Evolutionary conservation across 64 coral and sea anemone genomes (phyloP), one percentile per base, ranked within the genome.

Genomic region (Stichodactyla helianthus): DNA sequence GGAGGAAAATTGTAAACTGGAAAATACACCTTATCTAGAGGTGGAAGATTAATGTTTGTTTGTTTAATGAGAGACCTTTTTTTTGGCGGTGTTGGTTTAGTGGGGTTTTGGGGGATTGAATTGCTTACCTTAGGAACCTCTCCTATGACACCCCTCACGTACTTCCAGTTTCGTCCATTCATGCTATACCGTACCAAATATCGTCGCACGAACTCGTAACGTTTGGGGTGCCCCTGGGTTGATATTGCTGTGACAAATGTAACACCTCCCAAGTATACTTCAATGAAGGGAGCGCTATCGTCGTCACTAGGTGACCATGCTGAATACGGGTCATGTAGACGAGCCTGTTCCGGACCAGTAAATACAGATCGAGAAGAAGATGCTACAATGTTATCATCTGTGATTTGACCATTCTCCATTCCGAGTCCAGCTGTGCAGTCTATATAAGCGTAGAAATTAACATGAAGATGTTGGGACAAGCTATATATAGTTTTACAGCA

Each of bases 161-260:
- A 26, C 16, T 19, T 14, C 52, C 87, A 92, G 0, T 13, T 50
- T 51, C 77, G 62, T 31, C 91, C 86, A 31, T 92, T 79, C 54
- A 65, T 76, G 56, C 91, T 92, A 52, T 88, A 92, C 67, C 60
- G 88, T 77, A 92, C 51, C 55, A 68, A 35, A 65, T 92, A 92
- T 16, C 87, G 60, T 59, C 67, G 61, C 17, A 92, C 91, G 68
- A 83, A 92, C 52, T 88, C 86, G 14, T 88, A 54, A 31, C 50
- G 19, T 28, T 88, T 17, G 28, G 91, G 91, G 16, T 92, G 91
- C 13, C 91, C 91, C 80, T 92, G 85, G 18, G 91, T 92, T 35
- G 91, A 92, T 16, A 92, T 67, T 56, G 86, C 86, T n/a, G 91
- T 92, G 53, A 92, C 44, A 18, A 55, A 31, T 10, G 76, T 88